A percentile compares a stretch with the other conserved stretches of the same genome.
Evolutionary conservation across 2,797 vertebrate genomes (phyloP).

Genomic region (Rhynchotus rufescens): DNA sequence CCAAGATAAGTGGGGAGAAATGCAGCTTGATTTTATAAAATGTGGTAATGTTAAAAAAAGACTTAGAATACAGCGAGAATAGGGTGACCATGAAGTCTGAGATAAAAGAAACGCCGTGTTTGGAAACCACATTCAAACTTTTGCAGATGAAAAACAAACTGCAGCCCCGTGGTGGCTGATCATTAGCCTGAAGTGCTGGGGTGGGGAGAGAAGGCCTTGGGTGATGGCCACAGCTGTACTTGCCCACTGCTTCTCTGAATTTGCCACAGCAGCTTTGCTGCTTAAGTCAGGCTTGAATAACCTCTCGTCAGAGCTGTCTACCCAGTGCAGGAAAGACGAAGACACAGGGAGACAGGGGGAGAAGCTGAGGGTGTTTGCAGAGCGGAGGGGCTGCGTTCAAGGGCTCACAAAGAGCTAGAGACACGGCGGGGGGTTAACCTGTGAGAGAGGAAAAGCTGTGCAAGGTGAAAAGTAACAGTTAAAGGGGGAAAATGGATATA

Average conservation of each 20-base stretch:
- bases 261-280: not conserved
- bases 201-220: not conserved
- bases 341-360: not conserved
- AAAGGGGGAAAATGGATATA: not conserved
- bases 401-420: not conserved
- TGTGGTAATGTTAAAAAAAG: not conserved
- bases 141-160: not conserved
- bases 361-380: not conserved
- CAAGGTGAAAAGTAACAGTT: not conserved
- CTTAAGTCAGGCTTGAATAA: not conserved
- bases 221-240: not conserved
- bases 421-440: not conserved
- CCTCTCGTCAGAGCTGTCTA: not conserved
- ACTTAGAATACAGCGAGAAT: not conserved
- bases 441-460: not conserved
- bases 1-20: not conserved
- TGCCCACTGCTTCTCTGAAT: not conserved
- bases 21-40: not conserved
- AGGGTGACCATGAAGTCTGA: not conserved
- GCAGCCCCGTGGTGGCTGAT: not conserved
- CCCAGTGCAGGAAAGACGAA: not conserved
- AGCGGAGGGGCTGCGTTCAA: not conserved
- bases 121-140: not conserved
- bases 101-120: not conserved
- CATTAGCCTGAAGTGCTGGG: fast-evolving